Evolutionary conservation across 2,797 vertebrate genomes (phyloP).

Genomic region (Notoglanidium macrostoma): DNA sequence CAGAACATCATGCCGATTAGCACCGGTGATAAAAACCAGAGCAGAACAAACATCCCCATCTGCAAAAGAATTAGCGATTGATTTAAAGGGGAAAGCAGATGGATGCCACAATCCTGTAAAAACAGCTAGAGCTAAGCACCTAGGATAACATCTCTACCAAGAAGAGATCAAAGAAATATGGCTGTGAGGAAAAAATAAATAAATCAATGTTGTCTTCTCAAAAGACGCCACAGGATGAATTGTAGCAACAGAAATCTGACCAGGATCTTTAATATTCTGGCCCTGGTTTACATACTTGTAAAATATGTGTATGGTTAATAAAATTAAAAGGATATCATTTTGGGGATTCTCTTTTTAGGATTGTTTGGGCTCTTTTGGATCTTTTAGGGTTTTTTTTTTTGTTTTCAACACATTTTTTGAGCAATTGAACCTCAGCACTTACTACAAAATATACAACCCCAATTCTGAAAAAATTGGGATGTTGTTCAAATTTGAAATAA

Average conservation of each 20-base stretch:
- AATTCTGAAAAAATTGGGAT: too few relatives aligned
- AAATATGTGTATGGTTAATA: neutral
- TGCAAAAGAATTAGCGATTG: neutral
- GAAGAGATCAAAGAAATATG: neutral
- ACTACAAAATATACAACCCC: neutral
- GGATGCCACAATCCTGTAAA: neutral
- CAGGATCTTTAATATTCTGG: neutral
- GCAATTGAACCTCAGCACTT: neutral
- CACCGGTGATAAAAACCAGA: neutral
- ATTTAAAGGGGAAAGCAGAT: neutral
- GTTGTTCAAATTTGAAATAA: too few relatives aligned
- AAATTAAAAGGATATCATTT: neutral
- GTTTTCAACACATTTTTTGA: too few relatives aligned
- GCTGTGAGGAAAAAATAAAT: neutral
- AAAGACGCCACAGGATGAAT: neutral
- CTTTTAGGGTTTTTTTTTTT: neutral
- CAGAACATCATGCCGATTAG: neutral
- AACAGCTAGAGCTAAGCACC: too few relatives aligned
- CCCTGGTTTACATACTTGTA: neutral
- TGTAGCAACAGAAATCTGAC: neutral
- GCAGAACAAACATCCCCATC: neutral
- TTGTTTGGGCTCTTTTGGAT: neutral
- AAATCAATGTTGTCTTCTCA: neutral
- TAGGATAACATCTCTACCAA: neutral
- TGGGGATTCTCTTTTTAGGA: neutral